Evolutionary conservation across 2,797 vertebrate genomes (phyloP).

Genomic region (Pachyuromys duprasi): DNA sequence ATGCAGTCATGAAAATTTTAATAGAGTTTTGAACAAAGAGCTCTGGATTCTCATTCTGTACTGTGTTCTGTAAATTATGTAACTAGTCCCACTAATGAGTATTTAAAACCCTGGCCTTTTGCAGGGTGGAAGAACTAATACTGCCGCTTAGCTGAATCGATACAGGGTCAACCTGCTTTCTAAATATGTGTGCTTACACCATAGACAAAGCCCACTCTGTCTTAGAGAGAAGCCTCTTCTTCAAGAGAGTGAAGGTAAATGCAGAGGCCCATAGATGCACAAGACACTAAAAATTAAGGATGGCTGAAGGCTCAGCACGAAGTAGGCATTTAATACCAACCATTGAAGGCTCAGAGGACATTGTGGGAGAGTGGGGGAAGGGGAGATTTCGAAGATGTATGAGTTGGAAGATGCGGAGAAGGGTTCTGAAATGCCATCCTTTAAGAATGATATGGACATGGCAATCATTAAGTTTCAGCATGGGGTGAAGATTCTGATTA

Average conservation of each 20-base stretch:
- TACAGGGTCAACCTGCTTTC: neutral
- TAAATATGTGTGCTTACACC: neutral
- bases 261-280: neutral
- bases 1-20: conserved; percentile 31
- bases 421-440: neutral
- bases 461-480: neutral
- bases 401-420: neutral
- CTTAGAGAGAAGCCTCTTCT: neutral
- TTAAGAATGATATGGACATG: neutral
- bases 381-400: too few species aligned
- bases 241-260: neutral
- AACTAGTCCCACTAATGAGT: neutral
- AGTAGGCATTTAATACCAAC: neutral
- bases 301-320: neutral
- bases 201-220: neutral
- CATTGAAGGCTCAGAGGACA: neutral
- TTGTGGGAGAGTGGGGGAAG: too few species aligned
- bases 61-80: neutral
- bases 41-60: conserved; percentile 26
- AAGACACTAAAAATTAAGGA: neutral
- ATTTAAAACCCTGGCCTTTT: conserved; percentile 1
- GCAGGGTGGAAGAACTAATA: neutral
- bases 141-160: neutral
- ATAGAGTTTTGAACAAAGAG: conserved; percentile 15
- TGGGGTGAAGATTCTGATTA: rapidly evolving